Evolutionary conservation across 2,888 invertebrate genomes (phyloP).

Genomic region (Lycia hirtaria): DNA sequence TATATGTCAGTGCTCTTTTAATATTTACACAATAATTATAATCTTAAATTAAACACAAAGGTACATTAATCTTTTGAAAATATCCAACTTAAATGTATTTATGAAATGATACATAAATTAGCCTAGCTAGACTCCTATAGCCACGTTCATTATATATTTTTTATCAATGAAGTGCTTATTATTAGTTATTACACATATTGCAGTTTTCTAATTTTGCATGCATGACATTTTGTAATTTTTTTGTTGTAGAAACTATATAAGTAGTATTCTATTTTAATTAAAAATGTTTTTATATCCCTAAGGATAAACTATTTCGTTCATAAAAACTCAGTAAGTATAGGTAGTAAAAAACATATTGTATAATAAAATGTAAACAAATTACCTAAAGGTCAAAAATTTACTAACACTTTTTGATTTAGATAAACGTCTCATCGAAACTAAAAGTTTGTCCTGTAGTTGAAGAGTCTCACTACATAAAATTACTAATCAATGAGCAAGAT

Average conservation of each 20-base stretch:
- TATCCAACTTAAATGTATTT: conserved; percentile 35
- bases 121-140: background rate
- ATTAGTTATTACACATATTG: background rate
- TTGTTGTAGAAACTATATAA: background rate
- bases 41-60: conserved; percentile 68
- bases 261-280: no score
- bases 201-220: background rate
- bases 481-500: conserved; percentile 17
- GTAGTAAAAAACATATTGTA: background rate
- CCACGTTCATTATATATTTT: background rate
- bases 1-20: conserved; percentile 67
- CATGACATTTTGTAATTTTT: background rate
- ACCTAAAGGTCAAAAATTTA: conserved; percentile 23
- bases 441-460: background rate
- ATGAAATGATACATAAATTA: conserved; percentile 7
- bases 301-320: no score
- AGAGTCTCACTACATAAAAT: conserved; percentile 18
- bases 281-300: no score
- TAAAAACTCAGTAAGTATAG: background rate
- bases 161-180: background rate
- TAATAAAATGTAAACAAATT: conserved; percentile 5
- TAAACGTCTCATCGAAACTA: conserved; percentile 3
- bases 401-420: conserved; percentile 19
- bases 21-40: conserved; percentile 67
- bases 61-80: conserved; percentile 61